Conservation (phyloP, 2,797 vertebrate species). For the Hippoglossus hippoglossus region DNA sequence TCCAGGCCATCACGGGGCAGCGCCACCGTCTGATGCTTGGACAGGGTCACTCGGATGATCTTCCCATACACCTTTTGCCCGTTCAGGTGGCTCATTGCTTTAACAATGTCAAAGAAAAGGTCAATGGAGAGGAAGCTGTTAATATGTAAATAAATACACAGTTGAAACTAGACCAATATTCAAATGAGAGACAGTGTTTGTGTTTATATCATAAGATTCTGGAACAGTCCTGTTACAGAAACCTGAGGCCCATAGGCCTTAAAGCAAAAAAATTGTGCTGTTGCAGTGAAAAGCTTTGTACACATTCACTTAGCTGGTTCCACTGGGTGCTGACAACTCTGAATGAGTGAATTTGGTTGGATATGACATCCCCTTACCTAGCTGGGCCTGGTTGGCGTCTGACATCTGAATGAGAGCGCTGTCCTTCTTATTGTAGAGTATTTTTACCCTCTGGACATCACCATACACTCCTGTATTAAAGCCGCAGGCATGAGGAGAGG, state of each 20-base stretch:
- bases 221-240: no score
- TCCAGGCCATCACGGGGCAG: slow-evolving; percentile 96
- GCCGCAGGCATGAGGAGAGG: slow-evolving; percentile 81
- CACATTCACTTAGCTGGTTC: no score
- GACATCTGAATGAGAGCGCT: slow-evolving; percentile 99
- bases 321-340: no score
- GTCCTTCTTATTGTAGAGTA: slow-evolving; percentile 99
- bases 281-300: background rate
- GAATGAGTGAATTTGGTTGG: background rate
- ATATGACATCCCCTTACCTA: slow-evolving; percentile 86
- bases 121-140: background rate
- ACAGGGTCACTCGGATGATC: slow-evolving; percentile 96
- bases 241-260: background rate
- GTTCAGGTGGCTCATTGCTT: slow-evolving; percentile 98
- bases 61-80: slow-evolving; percentile 99
- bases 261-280: background rate
- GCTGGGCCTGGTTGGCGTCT: slow-evolving; percentile 95
- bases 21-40: slow-evolving; percentile 97
- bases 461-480: slow-evolving; percentile 95
- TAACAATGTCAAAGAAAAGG: slow-evolving; percentile 22
- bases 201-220: no score
- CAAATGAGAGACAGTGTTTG: background rate
- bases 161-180: background rate
- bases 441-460: slow-evolving; percentile 98
- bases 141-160: background rate